Conservation (phyloP, 2,888 invertebrate genomes). For the Bellardia pandia region DNA sequence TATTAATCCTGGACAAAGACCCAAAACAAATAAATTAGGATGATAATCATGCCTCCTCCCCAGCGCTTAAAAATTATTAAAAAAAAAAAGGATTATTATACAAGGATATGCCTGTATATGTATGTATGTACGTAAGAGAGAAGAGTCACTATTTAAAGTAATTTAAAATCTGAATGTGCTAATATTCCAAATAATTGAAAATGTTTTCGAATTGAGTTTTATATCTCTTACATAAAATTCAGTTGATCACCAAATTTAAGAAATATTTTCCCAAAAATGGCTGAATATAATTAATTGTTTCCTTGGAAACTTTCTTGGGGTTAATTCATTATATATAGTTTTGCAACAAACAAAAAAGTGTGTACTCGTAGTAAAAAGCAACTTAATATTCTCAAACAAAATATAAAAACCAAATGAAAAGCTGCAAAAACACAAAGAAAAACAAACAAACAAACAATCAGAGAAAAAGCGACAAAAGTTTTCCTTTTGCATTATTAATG, state of each 20-base stretch:
- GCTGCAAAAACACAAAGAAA: conserved; percentile 24
- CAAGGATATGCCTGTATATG: too few species aligned
- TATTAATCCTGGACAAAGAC: too few species aligned
- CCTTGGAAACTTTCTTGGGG: conserved; percentile 33
- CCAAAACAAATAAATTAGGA: too few species aligned
- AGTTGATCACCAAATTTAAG: neutral
- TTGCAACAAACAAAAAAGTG: conserved; percentile 20
- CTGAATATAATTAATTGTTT: conserved; percentile 35
- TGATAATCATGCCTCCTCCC: too few species aligned
- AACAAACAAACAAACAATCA: neutral
- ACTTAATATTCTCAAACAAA: conserved; percentile 9
- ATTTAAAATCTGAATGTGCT: too few species aligned
- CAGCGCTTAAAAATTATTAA: too few species aligned
- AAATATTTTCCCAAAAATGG: conserved; percentile 3
- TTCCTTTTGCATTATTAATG: conserved; percentile 64
- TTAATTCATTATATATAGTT: conserved; percentile 48
- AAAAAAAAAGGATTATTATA: too few species aligned
- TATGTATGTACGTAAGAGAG: too few species aligned
- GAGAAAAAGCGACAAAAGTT: conserved; percentile 48
- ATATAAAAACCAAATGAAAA: conserved; percentile 29
- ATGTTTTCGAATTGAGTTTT: too few species aligned
- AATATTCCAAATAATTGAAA: too few species aligned
- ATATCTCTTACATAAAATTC: neutral
- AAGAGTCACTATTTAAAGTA: too few species aligned
- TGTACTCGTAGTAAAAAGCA: neutral